These are phyloP conservation scores for Diphyllodes magnificus DNA, from an alignment of 2,113 vertebrate genomes.

Conservation along the genomic window DNA sequence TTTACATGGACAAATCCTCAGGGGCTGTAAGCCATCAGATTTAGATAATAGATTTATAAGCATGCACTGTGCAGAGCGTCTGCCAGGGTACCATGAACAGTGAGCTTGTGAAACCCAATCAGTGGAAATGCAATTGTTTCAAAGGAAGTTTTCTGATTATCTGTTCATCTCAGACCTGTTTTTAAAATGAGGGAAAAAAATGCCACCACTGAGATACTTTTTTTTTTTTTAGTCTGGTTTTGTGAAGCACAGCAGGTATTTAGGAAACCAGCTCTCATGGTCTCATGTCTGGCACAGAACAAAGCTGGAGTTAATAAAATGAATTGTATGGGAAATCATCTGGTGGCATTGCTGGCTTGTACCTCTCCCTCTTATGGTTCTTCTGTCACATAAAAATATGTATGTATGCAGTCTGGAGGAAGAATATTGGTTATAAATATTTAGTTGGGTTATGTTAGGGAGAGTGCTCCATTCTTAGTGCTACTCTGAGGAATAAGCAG, in stretches of 20 bases:
- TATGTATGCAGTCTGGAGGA: not conserved
- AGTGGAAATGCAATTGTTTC: not conserved
- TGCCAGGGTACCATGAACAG: not conserved
- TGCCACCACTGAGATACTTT: not conserved
- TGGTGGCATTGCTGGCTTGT: not conserved
- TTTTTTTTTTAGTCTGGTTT: not conserved
- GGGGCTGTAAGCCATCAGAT: not conserved
- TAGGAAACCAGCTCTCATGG: not conserved
- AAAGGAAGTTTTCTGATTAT: not conserved
- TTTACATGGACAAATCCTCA: not conserved
- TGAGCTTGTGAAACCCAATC: not conserved
- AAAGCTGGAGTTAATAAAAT: not conserved
- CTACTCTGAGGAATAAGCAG: not conserved
- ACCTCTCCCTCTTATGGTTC: not conserved
- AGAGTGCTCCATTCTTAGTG: not conserved
- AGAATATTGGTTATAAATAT: not conserved
- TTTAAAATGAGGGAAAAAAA: not conserved
- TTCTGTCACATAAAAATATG: not conserved
- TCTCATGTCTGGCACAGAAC: not conserved
- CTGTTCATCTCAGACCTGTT: not conserved
- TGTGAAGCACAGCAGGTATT: fast-evolving
- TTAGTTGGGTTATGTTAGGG: not conserved
- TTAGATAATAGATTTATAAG: not conserved
- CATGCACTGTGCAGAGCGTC: not conserved
- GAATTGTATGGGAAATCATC: not conserved